Percentiles rank a stretch among this genome's conserved stretches.
These are phyloP conservation scores for Lepus oiostolus DNA, from an alignment of 2,797 vertebrate genomes.

Conservation along the genomic window DNA sequence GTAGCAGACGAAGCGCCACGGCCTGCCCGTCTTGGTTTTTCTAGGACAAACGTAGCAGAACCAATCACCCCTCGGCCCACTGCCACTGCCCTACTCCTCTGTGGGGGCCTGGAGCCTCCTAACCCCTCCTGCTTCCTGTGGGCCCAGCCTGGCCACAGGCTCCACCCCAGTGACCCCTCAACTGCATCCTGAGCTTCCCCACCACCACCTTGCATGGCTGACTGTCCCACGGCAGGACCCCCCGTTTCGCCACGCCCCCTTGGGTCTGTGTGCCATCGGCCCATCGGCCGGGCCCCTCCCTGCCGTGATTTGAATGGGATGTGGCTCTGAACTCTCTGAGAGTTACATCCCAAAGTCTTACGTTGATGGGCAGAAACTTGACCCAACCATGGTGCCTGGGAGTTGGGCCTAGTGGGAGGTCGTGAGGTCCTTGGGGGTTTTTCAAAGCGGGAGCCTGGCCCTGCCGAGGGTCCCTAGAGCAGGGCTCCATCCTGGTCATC, in stretches of 20 bases:
- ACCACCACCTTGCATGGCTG: background rate
- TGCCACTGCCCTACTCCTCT: background rate
- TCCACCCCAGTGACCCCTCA: background rate
- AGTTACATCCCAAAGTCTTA: too few species aligned
- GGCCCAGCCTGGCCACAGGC: background rate
- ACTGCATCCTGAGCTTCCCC: background rate
- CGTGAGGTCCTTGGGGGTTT: too few species aligned
- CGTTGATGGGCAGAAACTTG: too few species aligned
- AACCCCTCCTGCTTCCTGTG: background rate
- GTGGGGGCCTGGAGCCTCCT: background rate
- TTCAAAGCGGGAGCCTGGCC: too few species aligned
- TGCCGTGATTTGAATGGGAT: too few species aligned
- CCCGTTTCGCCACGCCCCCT: too few species aligned
- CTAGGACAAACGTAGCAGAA: background rate
- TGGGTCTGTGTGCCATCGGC: too few species aligned
- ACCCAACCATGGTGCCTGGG: too few species aligned
- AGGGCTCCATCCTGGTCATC: background rate
- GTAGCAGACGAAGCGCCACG: slow-evolving; percentile 36
- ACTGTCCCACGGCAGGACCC: too few species aligned
- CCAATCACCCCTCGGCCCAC: background rate
- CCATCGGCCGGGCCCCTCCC: too few species aligned
- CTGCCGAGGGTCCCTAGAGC: background rate
- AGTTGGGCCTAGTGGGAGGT: too few species aligned
- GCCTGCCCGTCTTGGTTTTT: slow-evolving; percentile 49
- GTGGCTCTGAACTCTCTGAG: too few species aligned